Evolutionary conservation across 2,888 invertebrate genomes (phyloP), one percentile per base, ranked within the genome.

Genomic region (Leptinotarsa peninsularis): DNA sequence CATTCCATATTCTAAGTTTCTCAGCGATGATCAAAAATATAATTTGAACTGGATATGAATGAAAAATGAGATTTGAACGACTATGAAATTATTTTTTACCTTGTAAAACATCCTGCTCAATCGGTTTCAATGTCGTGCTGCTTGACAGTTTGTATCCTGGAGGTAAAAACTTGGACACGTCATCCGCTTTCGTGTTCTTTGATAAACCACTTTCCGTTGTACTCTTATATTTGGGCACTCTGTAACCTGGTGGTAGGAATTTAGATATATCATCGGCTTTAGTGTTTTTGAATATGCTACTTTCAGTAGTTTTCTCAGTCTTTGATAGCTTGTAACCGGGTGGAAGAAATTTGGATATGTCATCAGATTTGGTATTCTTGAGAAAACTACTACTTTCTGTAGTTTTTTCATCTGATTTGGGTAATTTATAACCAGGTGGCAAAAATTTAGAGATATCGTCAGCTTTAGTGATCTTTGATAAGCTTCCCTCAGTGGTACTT

Each of bases 341-440:
- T n/a, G 94, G 94, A 76, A 94, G 87, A 69, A 94, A 90, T 81
- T 92, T 91, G 81, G 89, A 91, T 0, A 92, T 82, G 81, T 92
- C 91, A 80, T 91, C 91, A 67, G 89, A 88, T 82, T 91, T 89
- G 4, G 90, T 86, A 86, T 91, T 89, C 81, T 88, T 87, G 67
- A 89, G 84, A 76, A 67, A 76, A 66, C 71, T 67, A 18, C 56
- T 63, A 43, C 63, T 63, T n/a, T 63, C 52, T 52, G 63, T 63
- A 4, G 63, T 33, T 68, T 74, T 75, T 49, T 75, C 73, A 18
- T 73, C 76, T 49, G 49, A n/a, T 68, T 77, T 77, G 4, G 70
- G 68, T 49, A 74, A 17, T 49, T 77, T 77, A 23, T 67, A 77
- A 18, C 75, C 76, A 13, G 76, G 67, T 10, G 78, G 78, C 21